Evolutionary conservation across 2,113 vertebrate genomes (phyloP).

Genomic region (Misgurnus anguillicaudatus): DNA sequence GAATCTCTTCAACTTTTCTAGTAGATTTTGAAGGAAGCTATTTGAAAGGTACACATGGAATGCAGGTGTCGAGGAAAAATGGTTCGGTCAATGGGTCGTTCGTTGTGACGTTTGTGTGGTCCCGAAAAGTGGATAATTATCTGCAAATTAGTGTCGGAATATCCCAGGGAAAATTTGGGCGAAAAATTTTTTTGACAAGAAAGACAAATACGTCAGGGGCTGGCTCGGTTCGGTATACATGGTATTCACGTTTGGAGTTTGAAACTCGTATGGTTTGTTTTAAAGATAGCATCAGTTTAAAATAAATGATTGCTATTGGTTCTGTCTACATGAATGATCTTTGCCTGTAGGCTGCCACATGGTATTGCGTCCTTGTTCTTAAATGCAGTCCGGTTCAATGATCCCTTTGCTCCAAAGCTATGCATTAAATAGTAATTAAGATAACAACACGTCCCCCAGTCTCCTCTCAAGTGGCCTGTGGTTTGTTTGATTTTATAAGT

Average conservation of each 20-base stretch:
- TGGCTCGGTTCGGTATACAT: background rate
- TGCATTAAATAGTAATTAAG: slow-evolving; percentile 53
- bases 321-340: slow-evolving; percentile 20
- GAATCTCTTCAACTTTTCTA: slow-evolving; percentile 51
- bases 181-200: slow-evolving; percentile 43
- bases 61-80: slow-evolving; percentile 30
- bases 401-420: slow-evolving; percentile 20
- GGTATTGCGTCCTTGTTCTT: background rate
- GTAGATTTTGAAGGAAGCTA: slow-evolving; percentile 11
- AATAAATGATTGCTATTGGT: slow-evolving; percentile 4
- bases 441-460: slow-evolving; percentile 45
- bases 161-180: slow-evolving; percentile 38
- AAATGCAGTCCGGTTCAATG: background rate
- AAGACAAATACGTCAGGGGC: slow-evolving; percentile 34
- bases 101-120: slow-evolving; percentile 44
- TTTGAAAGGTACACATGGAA: slow-evolving; percentile 61
- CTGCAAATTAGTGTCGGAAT: slow-evolving; percentile 49
- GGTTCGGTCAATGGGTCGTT: background rate
- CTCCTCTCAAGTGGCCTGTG: slow-evolving; percentile 49
- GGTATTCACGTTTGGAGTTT: background rate
- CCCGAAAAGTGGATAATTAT: slow-evolving; percentile 42
- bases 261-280: slow-evolving; percentile 27
- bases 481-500: slow-evolving; percentile 52
- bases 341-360: slow-evolving; percentile 17
- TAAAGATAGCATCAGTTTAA: slow-evolving; percentile 28